Base-by-base conservation (phyloP, 1,140 invertebrate species). In the Belonocnema kinseyi region DNA sequence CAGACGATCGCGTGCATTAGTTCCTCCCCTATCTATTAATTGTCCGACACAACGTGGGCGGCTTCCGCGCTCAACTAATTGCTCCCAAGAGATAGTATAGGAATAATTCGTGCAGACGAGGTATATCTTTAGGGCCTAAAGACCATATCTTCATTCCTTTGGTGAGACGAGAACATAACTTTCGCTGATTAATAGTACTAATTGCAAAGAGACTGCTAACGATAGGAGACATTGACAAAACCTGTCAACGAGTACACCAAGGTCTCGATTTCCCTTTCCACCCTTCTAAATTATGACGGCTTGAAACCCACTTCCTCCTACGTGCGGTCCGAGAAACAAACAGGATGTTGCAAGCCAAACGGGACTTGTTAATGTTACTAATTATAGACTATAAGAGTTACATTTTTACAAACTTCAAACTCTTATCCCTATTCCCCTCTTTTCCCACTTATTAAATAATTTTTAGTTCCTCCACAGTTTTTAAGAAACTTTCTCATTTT, bases 41-140 rank as follows among this genome's bases (percentile, higher is more conserved):
- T 87, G 87, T 85, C 73, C 85, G 79, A 81, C 85, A 46, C 61
- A 80, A 85, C 86, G 85, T 87, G 87, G 86, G 86, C 83, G 87
- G 85, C 83, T 86, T 80, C 83, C 82, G 81, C 78, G 72, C 76
- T 72, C 83, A 82, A 85, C 86, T 88, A 88, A 88, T 88, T 87
- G 83, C 80, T 77, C 78, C 76, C 76, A 52, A 56, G 75, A 82
- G 84, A 86, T 84, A 83, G 82, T 73, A 76, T 76, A 71, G 76
- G 72, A 85, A 85, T 85, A 86, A 86, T 86, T 86, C 81, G 79
- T 82, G 79, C 50, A 74, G 72, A 74, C 26, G 61, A n/a, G 26
- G 21, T 66, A 40, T 40, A 40, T 40, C 61, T 40, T 40, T 46
- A n/a, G 21, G 26, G 21, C 14, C 13, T 66, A n/a, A 66, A 46